phyloP scores from a whole-genome alignment of 2,888 invertebrate species.

The Neocrepidodera transversa region DNA sequence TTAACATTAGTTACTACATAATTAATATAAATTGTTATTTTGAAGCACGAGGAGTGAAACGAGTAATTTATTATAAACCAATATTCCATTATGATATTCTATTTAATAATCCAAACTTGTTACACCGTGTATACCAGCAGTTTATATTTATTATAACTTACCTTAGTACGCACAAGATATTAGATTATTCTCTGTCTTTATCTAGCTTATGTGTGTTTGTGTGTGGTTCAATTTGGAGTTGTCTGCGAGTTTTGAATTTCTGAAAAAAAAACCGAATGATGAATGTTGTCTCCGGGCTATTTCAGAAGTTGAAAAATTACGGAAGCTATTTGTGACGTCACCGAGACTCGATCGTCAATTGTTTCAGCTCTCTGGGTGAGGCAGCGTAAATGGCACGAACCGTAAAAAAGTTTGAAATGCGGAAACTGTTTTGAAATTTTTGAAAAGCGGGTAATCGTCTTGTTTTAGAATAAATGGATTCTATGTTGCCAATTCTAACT shows the following conservation, averaged over 20 bases:
- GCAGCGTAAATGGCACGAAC: not conserved
- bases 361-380: not conserved
- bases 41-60: too few relatives aligned
- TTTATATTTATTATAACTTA: not conserved
- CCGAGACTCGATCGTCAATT: constrained; percentile 2
- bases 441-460: too few relatives aligned
- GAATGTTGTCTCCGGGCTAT: not conserved
- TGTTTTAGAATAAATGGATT: too few relatives aligned
- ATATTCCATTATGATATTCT: too few relatives aligned
- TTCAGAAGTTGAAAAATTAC: constrained; percentile 11
- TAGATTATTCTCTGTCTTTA: not conserved
- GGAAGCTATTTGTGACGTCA: constrained; percentile 8
- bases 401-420: constrained; percentile 1
- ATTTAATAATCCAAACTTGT: too few relatives aligned
- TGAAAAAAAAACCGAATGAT: constrained; percentile 6
- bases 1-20: too few relatives aligned
- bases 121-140: not conserved
- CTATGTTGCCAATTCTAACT: too few relatives aligned
- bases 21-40: too few relatives aligned
- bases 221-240: constrained; percentile 1
- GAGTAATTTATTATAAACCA: too few relatives aligned
- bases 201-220: too few relatives aligned
- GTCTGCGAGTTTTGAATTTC: constrained; percentile 1
- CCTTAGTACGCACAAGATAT: not conserved
- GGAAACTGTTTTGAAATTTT: too few relatives aligned